Percentiles rank a stretch among this genome's conserved stretches.
Conservation (phyloP, 2,113 vertebrate genomes). For the Ceyx melanurus region DNA sequence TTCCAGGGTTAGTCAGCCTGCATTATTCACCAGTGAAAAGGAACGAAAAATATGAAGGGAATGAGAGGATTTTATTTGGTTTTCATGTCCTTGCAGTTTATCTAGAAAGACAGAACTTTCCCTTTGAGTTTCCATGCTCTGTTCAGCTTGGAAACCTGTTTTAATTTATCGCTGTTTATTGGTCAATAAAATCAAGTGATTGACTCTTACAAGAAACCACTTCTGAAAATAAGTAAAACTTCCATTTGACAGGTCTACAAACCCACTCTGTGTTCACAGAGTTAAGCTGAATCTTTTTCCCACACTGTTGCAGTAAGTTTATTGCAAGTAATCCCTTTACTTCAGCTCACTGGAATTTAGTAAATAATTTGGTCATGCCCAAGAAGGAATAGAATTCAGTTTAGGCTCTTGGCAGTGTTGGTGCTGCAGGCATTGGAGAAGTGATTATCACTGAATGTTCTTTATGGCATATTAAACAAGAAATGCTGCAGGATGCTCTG, state of each 20-base stretch:
- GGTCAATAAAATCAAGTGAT: neutral
- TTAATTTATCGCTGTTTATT: neutral
- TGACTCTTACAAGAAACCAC: neutral
- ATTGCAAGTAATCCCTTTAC: neutral
- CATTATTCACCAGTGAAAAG: neutral
- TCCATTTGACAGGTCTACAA: neutral
- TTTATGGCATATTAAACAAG: neutral
- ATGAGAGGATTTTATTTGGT: neutral
- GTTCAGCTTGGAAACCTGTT: neutral
- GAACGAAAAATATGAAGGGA: neutral
- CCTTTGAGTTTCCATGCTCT: neutral
- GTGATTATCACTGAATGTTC: neutral
- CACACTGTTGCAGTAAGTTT: neutral
- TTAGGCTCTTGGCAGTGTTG: neutral
- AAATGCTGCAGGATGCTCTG: neutral
- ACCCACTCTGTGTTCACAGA: neutral
- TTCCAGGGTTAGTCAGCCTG: neutral
- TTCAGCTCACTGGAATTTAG: constrained; percentile 35
- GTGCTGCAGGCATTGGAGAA: neutral
- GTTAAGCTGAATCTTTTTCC: neutral
- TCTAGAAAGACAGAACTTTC: neutral
- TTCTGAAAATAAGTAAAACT: neutral
- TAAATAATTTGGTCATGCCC: neutral
- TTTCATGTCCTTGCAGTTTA: neutral
- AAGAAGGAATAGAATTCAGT: constrained; percentile 30